These are phyloP conservation scores for Lamellibrachia columna DNA, from an alignment of 2,888 invertebrate species.

Conservation along the genomic window DNA sequence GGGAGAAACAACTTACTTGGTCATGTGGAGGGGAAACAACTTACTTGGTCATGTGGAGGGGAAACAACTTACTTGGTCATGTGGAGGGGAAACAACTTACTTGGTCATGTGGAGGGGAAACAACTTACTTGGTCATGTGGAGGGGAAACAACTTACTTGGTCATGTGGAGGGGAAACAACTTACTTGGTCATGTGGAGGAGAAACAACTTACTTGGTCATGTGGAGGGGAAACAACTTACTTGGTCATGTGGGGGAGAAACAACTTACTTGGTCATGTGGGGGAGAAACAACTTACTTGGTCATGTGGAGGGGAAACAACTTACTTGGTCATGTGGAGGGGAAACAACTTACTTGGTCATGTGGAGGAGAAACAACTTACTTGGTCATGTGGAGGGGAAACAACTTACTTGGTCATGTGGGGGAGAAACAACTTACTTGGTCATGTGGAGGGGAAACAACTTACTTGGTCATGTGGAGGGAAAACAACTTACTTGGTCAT, in stretches of 20 bases:
- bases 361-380: neutral
- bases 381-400: neutral
- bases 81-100: neutral
- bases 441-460: neutral
- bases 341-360: neutral
- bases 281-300: neutral
- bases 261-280: neutral
- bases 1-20: neutral
- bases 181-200: neutral
- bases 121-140: neutral
- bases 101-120: neutral
- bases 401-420: neutral
- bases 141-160: neutral
- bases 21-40: neutral
- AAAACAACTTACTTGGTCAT: neutral
- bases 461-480: neutral
- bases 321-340: neutral
- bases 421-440: neutral
- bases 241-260: neutral
- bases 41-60: neutral
- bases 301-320: neutral
- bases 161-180: neutral
- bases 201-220: neutral
- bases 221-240: neutral
- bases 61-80: neutral